Evolutionary conservation across 2,113 vertebrate genomes (phyloP), one percentile per base, ranked within the genome.

Genomic region (Mixornis gularis): DNA sequence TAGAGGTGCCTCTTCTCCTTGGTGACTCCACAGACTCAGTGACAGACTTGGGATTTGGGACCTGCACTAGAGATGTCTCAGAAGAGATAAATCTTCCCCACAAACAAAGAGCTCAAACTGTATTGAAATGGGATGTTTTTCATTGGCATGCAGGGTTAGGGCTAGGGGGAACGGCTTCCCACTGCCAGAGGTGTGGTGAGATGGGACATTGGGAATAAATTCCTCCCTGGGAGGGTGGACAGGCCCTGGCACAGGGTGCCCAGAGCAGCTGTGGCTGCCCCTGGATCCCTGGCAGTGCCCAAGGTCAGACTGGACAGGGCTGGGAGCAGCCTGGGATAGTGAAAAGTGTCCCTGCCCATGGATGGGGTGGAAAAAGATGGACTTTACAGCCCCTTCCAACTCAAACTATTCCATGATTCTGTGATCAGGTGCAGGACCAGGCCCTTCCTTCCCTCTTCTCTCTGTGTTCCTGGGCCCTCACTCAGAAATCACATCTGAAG

Each of bases 211-310:
- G 76, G 51, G 32, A 3, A 72, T n/a, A 4, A 52, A 59, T 38
- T 36, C 0, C 2, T 44, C 26, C 21, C 62, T 44, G 53, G 0
- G 7, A 68, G 38, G 21, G 22, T 18, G 52, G 1, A 2, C 4
- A 51, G 41, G 21, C 1, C 53, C 65, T 49, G 64, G 40, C 41
- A 25, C 29, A 48, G 8, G 43, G 1, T 74, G 29, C 13, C 10
- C 30, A 1, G 52, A 52, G 14, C 1, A 13, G 10, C n/a, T 58
- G 66, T 2, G 56, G 9, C 49, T 87, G 56, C 20, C 65, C 44
- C 56, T 65, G 82, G 15, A 43, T 43, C 32, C 74, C 66, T 71
- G 49, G 34, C 0, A 64, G 30, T 13, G 49, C 0, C 62, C 58
- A 6, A 53, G 49, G 30, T 36, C 74, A 32, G 49, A 14, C 0